Evolutionary conservation across 2,797 vertebrate genomes (phyloP).

Genomic region (Poecilia picta): DNA sequence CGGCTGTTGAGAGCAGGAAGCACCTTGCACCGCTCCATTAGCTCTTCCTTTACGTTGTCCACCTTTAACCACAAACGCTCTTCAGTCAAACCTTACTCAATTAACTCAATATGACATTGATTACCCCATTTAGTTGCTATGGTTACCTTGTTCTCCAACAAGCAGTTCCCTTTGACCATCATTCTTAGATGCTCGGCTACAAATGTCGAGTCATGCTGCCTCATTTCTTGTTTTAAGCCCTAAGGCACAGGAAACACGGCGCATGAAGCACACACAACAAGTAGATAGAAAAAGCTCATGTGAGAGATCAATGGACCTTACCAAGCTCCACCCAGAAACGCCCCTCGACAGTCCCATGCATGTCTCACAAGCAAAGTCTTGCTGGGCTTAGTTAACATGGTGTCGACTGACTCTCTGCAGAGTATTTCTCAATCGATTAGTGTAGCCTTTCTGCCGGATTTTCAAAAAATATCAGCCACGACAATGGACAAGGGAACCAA

Average conservation of each 20-base stretch:
- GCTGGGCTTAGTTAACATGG: too few species aligned
- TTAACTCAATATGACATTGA: background rate
- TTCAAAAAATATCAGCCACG: too few species aligned
- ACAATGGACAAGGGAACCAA: too few species aligned
- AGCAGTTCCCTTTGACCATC: constrained; percentile 89
- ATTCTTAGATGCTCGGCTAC: constrained; percentile 93
- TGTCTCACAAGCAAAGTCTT: too few species aligned
- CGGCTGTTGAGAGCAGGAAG: constrained; percentile 79
- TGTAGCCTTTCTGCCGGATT: too few species aligned
- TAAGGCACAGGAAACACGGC: constrained; percentile 50
- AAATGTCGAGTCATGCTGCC: constrained; percentile 90
- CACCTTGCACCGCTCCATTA: constrained; percentile 81
- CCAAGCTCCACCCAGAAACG: too few species aligned
- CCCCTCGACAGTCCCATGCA: too few species aligned
- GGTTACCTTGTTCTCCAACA: constrained; percentile 92
- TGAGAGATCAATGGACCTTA: background rate
- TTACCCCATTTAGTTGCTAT: constrained; percentile 60
- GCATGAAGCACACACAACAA: background rate
- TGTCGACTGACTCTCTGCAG: too few species aligned
- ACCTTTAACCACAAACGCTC: constrained; percentile 61
- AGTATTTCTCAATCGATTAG: too few species aligned
- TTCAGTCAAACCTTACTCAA: background rate
- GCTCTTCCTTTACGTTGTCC: constrained; percentile 79
- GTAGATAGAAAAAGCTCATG: background rate
- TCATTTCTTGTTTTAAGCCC: constrained; percentile 95